These are phyloP conservation scores for Drosophila kanapiae DNA, from an alignment of 1,140 invertebrate genomes.

Conservation along the genomic window DNA sequence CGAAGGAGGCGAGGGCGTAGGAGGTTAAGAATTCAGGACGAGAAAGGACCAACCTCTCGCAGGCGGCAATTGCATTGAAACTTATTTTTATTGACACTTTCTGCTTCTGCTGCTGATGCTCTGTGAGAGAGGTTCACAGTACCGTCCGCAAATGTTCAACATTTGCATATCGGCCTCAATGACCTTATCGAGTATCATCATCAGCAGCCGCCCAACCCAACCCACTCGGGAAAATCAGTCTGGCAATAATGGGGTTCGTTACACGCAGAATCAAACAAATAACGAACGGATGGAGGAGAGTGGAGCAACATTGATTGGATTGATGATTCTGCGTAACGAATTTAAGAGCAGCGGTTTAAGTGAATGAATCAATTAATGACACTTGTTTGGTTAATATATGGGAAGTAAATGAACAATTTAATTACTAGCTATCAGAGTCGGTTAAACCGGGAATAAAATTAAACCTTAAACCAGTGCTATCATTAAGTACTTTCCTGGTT, in stretches of 20 bases:
- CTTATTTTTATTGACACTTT: constrained; percentile 72
- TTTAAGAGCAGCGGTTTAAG: constrained; percentile 10
- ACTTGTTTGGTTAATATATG: background rate
- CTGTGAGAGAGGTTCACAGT: background rate
- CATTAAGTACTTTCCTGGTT: background rate
- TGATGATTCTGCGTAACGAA: background rate
- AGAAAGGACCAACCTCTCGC: constrained; percentile 1
- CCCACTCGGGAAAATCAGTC: constrained; percentile 13
- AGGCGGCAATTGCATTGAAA: constrained; percentile 54
- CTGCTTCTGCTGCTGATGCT: background rate
- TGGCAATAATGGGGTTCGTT: constrained; percentile 32
- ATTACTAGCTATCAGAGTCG: background rate
- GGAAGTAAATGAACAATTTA: background rate
- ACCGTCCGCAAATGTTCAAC: constrained; percentile 32
- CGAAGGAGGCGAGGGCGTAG: background rate
- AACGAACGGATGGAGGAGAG: constrained; percentile 1
- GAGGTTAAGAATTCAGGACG: constrained; percentile 19
- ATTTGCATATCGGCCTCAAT: constrained; percentile 54
- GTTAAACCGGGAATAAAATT: background rate
- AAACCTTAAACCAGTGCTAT: background rate
- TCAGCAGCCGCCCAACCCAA: constrained; percentile 1
- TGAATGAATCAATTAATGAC: constrained; percentile 14
- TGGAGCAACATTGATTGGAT: constrained; percentile 17
- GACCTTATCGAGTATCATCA: constrained; percentile 19
- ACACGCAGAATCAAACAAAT: constrained; percentile 27